Evolutionary conservation across 2,888 invertebrate genomes (phyloP).

Genomic region (Xylocampa areola): DNA sequence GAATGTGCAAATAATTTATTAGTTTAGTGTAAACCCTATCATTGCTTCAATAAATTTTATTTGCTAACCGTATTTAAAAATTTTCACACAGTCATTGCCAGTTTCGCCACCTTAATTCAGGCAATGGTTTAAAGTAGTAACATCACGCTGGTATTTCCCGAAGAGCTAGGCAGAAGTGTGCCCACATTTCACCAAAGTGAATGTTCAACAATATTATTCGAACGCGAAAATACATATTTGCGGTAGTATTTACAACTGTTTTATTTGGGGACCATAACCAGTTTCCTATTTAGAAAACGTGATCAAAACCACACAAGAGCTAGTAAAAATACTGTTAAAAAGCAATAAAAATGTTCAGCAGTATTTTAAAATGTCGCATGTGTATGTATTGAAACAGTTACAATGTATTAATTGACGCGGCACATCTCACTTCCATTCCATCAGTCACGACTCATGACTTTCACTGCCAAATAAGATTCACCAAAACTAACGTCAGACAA

Average conservation of each 20-base stretch:
- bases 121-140: too few relatives aligned
- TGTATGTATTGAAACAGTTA: slow-evolving; percentile 18
- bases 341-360: slow-evolving; percentile 12
- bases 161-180: too few relatives aligned
- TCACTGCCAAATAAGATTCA: slow-evolving; percentile 36
- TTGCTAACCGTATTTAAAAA: slow-evolving; percentile 19
- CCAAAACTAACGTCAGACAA: slow-evolving; percentile 26
- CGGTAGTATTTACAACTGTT: slow-evolving; percentile 28
- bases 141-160: too few relatives aligned
- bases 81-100: slow-evolving; percentile 30
- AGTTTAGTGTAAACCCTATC: slow-evolving; percentile 19
- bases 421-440: slow-evolving; percentile 1
- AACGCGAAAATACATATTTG: slow-evolving; percentile 24
- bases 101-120: slow-evolving; percentile 27
- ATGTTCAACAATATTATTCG: slow-evolving; percentile 29
- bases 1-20: slow-evolving; percentile 11
- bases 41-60: slow-evolving; percentile 31
- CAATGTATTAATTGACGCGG: slow-evolving; percentile 24
- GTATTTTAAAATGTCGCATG: slow-evolving; percentile 13
- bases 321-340: slow-evolving; percentile 11
- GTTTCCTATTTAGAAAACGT: slow-evolving; percentile 33
- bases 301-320: slow-evolving; percentile 6
- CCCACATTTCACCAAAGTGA: too few relatives aligned
- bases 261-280: slow-evolving; percentile 32
- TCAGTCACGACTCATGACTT: slow-evolving; percentile 17